These are phyloP conservation scores for Neolamprologus sp. DNA, from an alignment of 2,113 vertebrate species.

Conservation along the genomic window DNA sequence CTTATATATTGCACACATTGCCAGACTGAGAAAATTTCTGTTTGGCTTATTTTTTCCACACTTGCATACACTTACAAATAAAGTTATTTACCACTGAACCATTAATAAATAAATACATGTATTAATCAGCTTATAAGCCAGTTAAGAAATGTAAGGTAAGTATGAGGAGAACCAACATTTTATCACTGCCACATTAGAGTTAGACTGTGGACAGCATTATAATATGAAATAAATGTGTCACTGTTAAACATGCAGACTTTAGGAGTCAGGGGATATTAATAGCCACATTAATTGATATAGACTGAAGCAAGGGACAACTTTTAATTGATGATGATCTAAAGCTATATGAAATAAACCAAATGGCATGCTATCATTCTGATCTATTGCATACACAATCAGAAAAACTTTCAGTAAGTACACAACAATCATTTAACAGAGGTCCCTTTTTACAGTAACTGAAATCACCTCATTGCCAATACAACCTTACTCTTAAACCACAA, in stretches of 20 bases:
- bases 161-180: not conserved
- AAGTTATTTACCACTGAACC: not conserved
- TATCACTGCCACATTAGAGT: not conserved
- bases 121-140: not conserved
- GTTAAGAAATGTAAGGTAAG: not conserved
- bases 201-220: not conserved
- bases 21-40: not conserved
- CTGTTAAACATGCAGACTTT: not conserved
- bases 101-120: not conserved
- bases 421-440: not conserved
- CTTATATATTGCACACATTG: not conserved
- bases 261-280: not conserved
- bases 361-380: not conserved
- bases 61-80: not conserved
- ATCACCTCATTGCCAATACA: not conserved
- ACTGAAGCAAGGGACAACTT: not conserved
- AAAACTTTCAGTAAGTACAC: not conserved
- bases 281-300: not conserved
- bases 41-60: not conserved
- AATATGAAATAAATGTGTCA: not conserved
- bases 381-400: not conserved
- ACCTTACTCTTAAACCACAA: not conserved
- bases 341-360: not conserved
- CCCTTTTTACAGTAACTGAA: not conserved
- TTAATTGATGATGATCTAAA: not conserved